Evolutionary conservation across 1,140 invertebrate species (phyloP).

Genomic region (Protaetia brevitarsis): DNA sequence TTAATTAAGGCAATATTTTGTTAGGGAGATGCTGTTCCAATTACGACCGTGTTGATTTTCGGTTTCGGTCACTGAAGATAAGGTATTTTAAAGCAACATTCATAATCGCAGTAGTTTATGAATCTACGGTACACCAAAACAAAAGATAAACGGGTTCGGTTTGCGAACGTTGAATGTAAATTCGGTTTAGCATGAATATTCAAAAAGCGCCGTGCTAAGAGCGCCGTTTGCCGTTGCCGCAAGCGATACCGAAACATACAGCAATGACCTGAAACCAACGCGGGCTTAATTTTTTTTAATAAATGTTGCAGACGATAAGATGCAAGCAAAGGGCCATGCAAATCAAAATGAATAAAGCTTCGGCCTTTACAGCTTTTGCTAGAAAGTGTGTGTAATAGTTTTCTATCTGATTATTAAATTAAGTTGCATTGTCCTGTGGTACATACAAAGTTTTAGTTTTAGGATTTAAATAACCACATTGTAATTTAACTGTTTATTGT

Average conservation of each 20-base stretch:
- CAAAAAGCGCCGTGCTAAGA: slow-evolving; percentile 6
- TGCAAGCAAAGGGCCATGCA: slow-evolving; percentile 22
- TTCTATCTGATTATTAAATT: too few relatives aligned
- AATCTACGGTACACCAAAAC: slow-evolving; percentile 13
- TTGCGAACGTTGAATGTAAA: slow-evolving; percentile 13
- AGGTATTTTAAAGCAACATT: slow-evolving; percentile 17
- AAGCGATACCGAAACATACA: neutral
- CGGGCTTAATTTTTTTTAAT: slow-evolving; percentile 20
- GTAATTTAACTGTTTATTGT: too few relatives aligned
- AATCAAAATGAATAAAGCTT: slow-evolving; percentile 12
- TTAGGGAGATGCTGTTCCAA: slow-evolving; percentile 12
- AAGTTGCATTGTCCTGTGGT: too few relatives aligned
- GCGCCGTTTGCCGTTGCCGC: neutral
- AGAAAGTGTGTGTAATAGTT: neutral
- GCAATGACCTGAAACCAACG: neutral
- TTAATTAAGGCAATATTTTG: slow-evolving; percentile 17
- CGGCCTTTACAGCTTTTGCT: neutral
- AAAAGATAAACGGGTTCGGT: slow-evolving; percentile 16
- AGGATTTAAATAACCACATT: too few relatives aligned
- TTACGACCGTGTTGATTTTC: slow-evolving; percentile 9
- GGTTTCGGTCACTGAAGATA: slow-evolving; percentile 2
- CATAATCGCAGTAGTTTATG: slow-evolving; percentile 16
- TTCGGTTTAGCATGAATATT: slow-evolving; percentile 16
- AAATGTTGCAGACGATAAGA: slow-evolving; percentile 24
- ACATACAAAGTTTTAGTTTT: too few relatives aligned